A percentile compares a stretch with the other conserved stretches of the same genome.
Conservation (phyloP, 2,888 invertebrate species). For the Anthophora plumipes region DNA sequence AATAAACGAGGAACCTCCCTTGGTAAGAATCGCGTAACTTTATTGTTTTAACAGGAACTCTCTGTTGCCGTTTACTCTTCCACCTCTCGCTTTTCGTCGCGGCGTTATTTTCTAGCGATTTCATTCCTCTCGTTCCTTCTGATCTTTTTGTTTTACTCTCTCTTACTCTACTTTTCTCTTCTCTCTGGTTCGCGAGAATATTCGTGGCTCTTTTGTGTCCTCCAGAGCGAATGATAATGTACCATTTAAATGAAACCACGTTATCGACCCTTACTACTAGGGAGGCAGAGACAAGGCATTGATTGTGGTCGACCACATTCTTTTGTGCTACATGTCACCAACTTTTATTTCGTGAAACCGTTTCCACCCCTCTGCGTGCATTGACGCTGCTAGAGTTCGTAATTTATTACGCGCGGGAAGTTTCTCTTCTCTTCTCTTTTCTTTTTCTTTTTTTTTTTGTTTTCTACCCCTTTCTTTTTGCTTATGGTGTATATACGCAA, state of each 20-base stretch:
- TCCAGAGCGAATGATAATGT: conserved; percentile 43
- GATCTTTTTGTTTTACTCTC: too few species aligned
- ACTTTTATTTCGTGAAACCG: conserved; percentile 28
- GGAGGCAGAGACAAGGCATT: conserved; percentile 18
- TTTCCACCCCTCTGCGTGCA: not conserved
- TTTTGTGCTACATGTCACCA: conserved; percentile 38
- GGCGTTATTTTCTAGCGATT: conserved; percentile 25
- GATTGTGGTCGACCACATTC: conserved; percentile 43
- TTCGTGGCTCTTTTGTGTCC: conserved; percentile 1
- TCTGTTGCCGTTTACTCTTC: conserved; percentile 27
- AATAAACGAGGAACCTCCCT: conserved; percentile 59
- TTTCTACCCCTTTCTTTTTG: not conserved
- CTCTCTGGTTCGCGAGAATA: not conserved
- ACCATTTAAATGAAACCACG: conserved; percentile 39
- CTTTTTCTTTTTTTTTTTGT: not conserved
- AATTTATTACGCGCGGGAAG: conserved; percentile 26
- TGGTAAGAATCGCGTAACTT: conserved; percentile 67
- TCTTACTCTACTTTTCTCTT: too few species aligned
- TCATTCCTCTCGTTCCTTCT: conserved; percentile 28
- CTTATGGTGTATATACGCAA: too few species aligned
- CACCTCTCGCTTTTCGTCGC: not conserved
- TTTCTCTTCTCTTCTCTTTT: not conserved
- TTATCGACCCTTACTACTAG: conserved; percentile 41
- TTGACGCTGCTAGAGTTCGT: not conserved
- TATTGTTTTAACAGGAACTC: conserved; percentile 61